Evolutionary conservation across 2,113 vertebrate species (phyloP), one percentile per base, ranked within the genome.

Genomic region (cattle (Bos taurus)): DNA sequence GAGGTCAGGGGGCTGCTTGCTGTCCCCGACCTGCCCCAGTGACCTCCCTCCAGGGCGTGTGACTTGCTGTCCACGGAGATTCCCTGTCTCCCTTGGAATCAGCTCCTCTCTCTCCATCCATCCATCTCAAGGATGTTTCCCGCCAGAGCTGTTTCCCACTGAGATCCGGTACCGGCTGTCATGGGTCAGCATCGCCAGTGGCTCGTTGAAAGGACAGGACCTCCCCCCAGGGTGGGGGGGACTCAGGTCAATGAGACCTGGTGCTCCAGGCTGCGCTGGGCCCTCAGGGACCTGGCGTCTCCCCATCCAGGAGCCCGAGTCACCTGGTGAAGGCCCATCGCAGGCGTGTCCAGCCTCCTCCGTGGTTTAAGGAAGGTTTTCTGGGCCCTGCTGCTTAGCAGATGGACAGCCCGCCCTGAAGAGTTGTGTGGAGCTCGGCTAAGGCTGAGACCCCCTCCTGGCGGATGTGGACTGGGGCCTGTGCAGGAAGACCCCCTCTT

Each of bases 261-360:
- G 28, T 5, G 33, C 3, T 36, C 25, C n/a, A 0, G 40, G 59
- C 84, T 2, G 6, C 0, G 2, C 12, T 3, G 30, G 57, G 40
- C 1, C 54, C 40, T 64, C 33, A 3, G 87, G 11, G 71, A 74
- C 71, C 11, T 0, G 5, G 17, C 13, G 3, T 48, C 25, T 78
- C 40, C 74, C 8, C 14, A 2, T 19, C 9, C 9, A 2, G 7
- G 0, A 50, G 12, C 23, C 2, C 8, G 0, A 2, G 25, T 43
- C 9, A 25, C 0, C 0, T 54, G 56, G 1, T 1, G 30, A 40
- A 10, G 12, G 4, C 40, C 19, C 0, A 0, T 0, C 11, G 10
- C 88, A 50, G 50, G 7, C 30, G 0, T 2, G 15, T 15, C 26
- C 33, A 0, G 54, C 15, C 87, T 71, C 25, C 4, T 0, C 59